Evolutionary conservation across 92 coral and sea anemone species (phyloP), one percentile per base, ranked within the genome.

Genomic region (Parazoanthus swiftii): DNA sequence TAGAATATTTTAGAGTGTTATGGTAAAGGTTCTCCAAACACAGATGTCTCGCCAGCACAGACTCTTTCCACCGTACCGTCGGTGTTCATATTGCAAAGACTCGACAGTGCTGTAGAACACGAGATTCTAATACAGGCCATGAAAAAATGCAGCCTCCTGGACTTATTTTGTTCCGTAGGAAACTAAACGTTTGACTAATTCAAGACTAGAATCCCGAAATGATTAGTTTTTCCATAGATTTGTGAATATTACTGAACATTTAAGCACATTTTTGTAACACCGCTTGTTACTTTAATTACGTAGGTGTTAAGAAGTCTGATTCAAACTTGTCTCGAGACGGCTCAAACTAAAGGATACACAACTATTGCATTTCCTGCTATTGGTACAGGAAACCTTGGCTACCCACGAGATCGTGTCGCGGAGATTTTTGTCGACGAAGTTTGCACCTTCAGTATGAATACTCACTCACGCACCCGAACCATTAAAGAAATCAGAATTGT

Each of bases 311-410:
- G 59, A 48, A 77, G 81, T n/a, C 54, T 77, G 33, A 77, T 95
- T 29, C 56, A 87, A 74, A 86, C 74, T 6, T 93, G 98, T 63
- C 90, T 95, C 11, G 63, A 85, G 1, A 89, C 90, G 89, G 91
- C 94, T 18, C 89, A 90, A 71, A 87, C 85, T 18, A 79, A 86
- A 90, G 78, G 81, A 2, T 91, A 91, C 48, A 82, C 82, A 6
- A 93, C 88, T 8, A 93, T 95, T 51, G 92, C 98, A 50, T 92
- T 94, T 37, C 98, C 98, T 9, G 98, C 98, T 46, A 91, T 94
- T 79, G 98, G 98, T 63, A 94, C 98, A 26, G 98, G 98, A 79
- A 91, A 91, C 35, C 91, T 93, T 42, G 77, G 86, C 7, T 94
- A 89, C 88, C 98, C 98, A 21, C 92, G 78, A 38, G 90, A 85